phyloP scores from a whole-genome alignment of 1,140 invertebrate species.

The Scaptodrosophila lebanonensis region DNA sequence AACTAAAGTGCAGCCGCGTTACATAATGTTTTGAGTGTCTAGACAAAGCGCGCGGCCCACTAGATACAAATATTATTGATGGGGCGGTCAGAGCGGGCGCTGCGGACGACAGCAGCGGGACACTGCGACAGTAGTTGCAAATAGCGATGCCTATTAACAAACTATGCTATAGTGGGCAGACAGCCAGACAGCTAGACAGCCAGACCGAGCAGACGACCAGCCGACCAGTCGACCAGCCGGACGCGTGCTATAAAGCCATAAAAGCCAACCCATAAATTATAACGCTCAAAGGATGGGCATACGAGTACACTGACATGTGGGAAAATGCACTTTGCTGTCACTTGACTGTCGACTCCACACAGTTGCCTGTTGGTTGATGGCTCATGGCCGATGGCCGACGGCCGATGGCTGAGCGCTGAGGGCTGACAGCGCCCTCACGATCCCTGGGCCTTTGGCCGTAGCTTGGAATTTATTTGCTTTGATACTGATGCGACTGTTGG shows the following conservation, averaged over 20 bases:
- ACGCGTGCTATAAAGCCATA: conserved; percentile 67
- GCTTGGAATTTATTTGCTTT: too few relatives aligned
- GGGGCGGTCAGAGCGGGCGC: conserved; percentile 3
- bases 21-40: conserved; percentile 10
- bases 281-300: conserved; percentile 20
- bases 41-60: conserved; percentile 39
- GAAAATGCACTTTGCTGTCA: conserved; percentile 64
- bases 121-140: conserved; percentile 8
- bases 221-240: conserved; percentile 46
- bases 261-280: conserved; percentile 65
- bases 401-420: too few relatives aligned
- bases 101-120: background rate
- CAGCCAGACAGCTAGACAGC: conserved; percentile 4
- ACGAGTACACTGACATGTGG: conserved; percentile 50
- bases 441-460: too few relatives aligned
- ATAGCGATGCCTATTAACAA: conserved; percentile 32
- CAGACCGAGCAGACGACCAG: background rate
- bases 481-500: too few relatives aligned
- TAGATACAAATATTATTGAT: conserved; percentile 46
- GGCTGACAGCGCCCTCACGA: too few relatives aligned
- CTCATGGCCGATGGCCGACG: conserved; percentile 18
- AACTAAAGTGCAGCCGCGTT: background rate
- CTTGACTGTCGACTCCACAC: conserved; percentile 34
- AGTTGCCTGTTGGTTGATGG: conserved; percentile 25
- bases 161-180: conserved; percentile 3